Evolutionary conservation across 2,888 invertebrate genomes (phyloP).

Genomic region (Linyphia triangularis): DNA sequence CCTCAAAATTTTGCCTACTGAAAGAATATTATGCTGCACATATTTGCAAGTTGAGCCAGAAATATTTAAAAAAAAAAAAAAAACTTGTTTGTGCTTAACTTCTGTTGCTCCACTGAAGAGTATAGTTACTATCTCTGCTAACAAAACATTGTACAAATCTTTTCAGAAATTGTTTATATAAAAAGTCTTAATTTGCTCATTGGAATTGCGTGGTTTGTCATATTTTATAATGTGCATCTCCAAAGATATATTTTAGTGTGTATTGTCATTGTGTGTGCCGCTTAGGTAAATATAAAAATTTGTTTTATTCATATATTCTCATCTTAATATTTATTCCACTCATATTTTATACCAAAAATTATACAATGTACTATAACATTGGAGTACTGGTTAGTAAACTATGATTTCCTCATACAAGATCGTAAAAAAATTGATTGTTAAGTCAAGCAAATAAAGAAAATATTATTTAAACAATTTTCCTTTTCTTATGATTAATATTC

Average conservation of each 20-base stretch:
- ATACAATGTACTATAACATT: neutral
- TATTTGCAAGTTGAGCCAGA: too few species aligned
- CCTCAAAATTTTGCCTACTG: too few species aligned
- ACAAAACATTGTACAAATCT: neutral
- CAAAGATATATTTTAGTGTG: neutral
- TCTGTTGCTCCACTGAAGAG: neutral
- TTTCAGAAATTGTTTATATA: neutral
- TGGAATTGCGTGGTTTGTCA: neutral
- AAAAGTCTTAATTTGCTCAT: conserved; percentile 2
- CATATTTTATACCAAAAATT: neutral
- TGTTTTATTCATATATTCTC: neutral
- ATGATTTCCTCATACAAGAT: too few species aligned
- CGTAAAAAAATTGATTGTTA: too few species aligned
- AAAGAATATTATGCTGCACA: too few species aligned
- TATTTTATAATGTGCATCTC: neutral
- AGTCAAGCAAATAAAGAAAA: too few species aligned
- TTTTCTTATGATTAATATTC: too few species aligned
- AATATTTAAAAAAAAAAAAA: too few species aligned
- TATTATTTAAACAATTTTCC: too few species aligned
- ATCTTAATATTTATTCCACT: neutral
- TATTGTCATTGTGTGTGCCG: neutral
- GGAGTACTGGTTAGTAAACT: neutral
- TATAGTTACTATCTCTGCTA: neutral
- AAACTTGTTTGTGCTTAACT: too few species aligned
- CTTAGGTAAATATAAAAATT: neutral